These are phyloP conservation scores for Adelges cooleyi DNA, from an alignment of 1,140 invertebrate species.

Conservation along the genomic window DNA sequence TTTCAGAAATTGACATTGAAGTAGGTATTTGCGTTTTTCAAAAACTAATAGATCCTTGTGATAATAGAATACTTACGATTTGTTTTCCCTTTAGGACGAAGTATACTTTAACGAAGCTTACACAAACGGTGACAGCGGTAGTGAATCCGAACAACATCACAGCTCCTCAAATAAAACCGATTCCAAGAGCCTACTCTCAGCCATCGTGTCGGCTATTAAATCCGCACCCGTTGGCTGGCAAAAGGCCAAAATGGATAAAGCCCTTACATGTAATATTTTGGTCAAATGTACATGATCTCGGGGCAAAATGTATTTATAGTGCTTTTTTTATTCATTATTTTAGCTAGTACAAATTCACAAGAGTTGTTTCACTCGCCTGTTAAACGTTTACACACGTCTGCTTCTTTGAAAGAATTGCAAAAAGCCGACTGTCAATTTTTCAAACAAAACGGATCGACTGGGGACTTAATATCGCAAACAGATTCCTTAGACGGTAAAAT, in stretches of 20 bases:
- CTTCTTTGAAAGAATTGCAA: conserved; percentile 9
- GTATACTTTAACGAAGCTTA: conserved; percentile 23
- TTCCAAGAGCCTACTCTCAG: conserved; percentile 13
- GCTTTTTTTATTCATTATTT: neutral
- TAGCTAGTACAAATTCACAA: neutral
- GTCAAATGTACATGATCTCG: no score
- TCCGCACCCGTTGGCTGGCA: conserved; percentile 11
- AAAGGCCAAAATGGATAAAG: conserved; percentile 12
- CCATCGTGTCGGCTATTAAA: conserved; percentile 19
- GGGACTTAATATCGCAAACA: conserved; percentile 7
- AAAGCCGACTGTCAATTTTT: neutral
- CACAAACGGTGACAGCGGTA: conserved; percentile 9
- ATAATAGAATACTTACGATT: neutral
- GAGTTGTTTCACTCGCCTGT: no score
- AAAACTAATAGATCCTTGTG: no score
- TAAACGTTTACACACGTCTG: neutral
- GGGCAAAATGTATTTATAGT: neutral
- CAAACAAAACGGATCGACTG: conserved; percentile 1
- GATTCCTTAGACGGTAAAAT: conserved; percentile 21
- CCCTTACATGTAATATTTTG: neutral
- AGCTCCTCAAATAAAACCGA: conserved; percentile 4
- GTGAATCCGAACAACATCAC: conserved; percentile 10
- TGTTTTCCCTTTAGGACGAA: conserved; percentile 3
- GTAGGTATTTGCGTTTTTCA: conserved; percentile 38
- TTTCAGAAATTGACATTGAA: conserved; percentile 62